phyloP scores from a whole-genome alignment of 2,113 vertebrate species.

The Eurystomus gularis region DNA sequence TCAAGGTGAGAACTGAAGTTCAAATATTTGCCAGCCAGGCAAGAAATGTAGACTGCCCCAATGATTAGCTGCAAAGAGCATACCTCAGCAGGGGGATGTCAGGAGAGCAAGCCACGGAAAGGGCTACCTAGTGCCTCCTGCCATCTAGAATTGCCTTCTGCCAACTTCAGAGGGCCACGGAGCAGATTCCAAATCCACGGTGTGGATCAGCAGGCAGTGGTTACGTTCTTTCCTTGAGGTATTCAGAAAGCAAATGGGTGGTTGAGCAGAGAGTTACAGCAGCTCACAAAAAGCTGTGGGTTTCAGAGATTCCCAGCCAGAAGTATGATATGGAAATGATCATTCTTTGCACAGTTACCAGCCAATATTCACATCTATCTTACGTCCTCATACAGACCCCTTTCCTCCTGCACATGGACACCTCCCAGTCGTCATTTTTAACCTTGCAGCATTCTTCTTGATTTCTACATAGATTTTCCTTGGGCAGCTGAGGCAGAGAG shows the following conservation, averaged over 20 bases:
- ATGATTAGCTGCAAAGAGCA: not conserved
- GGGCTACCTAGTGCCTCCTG: not conserved
- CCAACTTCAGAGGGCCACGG: not conserved
- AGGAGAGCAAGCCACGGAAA: fast-evolving
- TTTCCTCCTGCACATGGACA: not conserved
- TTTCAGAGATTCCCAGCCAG: not conserved
- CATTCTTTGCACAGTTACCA: not conserved
- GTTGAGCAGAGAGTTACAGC: not conserved
- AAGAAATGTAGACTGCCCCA: not conserved
- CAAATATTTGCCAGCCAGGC: not conserved
- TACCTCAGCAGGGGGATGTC: not conserved
- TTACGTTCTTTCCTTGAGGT: not conserved
- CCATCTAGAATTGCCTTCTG: not conserved
- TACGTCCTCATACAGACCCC: fast-evolving
- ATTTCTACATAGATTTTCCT: not conserved
- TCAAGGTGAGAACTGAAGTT: not conserved
- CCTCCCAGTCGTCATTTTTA: not conserved
- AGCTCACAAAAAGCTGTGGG: not conserved
- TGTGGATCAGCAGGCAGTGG: not conserved
- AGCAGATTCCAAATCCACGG: not conserved
- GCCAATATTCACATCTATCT: not conserved
- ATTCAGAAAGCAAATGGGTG: not conserved
- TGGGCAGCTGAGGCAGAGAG: not conserved
- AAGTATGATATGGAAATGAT: not conserved
- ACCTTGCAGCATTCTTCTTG: not conserved